A percentile compares a stretch with the other conserved stretches of the same genome.
These are phyloP conservation scores for Drosophila kambysellisi DNA, from an alignment of 2,888 invertebrate genomes.

Conservation along the genomic window DNA sequence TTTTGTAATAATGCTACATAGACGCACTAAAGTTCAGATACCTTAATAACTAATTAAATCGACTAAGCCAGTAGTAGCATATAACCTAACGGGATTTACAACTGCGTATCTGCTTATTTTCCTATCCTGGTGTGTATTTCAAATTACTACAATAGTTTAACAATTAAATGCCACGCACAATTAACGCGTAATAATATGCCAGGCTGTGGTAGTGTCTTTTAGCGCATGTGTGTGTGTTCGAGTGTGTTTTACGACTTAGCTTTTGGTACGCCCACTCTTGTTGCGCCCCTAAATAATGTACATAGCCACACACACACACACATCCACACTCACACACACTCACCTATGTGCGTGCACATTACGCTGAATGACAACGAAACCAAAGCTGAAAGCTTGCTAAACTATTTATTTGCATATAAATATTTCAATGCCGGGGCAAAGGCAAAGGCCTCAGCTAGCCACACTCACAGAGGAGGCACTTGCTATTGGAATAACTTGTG, in stretches of 20 bases:
- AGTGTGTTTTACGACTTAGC: slow-evolving; percentile 57
- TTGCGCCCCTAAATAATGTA: background rate
- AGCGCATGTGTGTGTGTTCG: slow-evolving; percentile 5
- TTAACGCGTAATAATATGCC: slow-evolving; percentile 69
- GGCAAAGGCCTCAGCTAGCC: slow-evolving; percentile 28
- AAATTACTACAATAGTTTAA: slow-evolving; percentile 59
- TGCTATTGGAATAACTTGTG: slow-evolving; percentile 46
- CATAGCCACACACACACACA: background rate
- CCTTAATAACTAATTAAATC: slow-evolving; percentile 57
- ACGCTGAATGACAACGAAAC: slow-evolving; percentile 59
- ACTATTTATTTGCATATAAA: slow-evolving; percentile 81
- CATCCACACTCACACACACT: background rate
- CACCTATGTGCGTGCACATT: slow-evolving; percentile 28
- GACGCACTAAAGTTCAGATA: slow-evolving; percentile 7
- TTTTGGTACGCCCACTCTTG: slow-evolving; percentile 46
- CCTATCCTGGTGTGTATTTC: background rate
- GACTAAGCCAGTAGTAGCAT: slow-evolving; percentile 35
- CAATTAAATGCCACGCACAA: slow-evolving; percentile 77
- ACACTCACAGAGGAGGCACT: slow-evolving; percentile 36
- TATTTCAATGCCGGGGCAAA: slow-evolving; percentile 63
- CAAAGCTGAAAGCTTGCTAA: slow-evolving; percentile 71
- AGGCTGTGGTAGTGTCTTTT: slow-evolving; percentile 21
- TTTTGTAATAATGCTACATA: slow-evolving; percentile 15
- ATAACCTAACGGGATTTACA: slow-evolving; percentile 35
- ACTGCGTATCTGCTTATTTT: slow-evolving; percentile 37